These are phyloP conservation scores for Euschistus heros DNA, from an alignment of 1,140 invertebrate genomes.

Conservation along the genomic window DNA sequence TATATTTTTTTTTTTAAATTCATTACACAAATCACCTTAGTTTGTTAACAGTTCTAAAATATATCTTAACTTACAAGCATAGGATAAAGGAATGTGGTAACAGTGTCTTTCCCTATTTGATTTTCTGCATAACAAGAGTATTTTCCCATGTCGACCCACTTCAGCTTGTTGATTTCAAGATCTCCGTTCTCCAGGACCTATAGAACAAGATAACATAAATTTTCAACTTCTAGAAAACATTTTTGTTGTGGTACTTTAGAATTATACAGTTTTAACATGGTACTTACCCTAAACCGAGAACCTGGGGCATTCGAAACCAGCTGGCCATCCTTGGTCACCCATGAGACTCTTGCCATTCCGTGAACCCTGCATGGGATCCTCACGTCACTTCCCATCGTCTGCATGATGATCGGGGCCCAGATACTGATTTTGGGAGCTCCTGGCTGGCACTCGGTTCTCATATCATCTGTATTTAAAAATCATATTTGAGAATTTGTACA, in stretches of 20 bases:
- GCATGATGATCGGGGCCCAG: conserved; percentile 1
- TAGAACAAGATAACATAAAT: conserved; percentile 8
- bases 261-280: conserved; percentile 1
- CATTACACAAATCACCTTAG: background rate
- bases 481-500: too few species aligned
- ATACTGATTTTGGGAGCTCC: background rate
- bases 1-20: too few species aligned
- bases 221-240: background rate
- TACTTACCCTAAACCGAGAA: conserved; percentile 21
- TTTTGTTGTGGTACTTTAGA: background rate
- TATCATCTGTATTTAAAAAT: too few species aligned
- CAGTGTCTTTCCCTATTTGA: conserved; percentile 46
- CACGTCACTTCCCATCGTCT: conserved; percentile 2
- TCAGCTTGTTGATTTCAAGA: conserved; percentile 53
- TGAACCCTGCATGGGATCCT: conserved; percentile 1
- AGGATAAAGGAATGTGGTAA: conserved; percentile 65
- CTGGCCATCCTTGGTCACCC: conserved; percentile 22
- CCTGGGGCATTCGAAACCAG: conserved; percentile 21
- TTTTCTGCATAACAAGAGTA: conserved; percentile 64
- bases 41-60: background rate
- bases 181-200: conserved; percentile 58
- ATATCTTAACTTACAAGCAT: conserved; percentile 45
- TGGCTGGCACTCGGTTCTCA: background rate
- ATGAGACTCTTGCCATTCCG: background rate
- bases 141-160: conserved; percentile 66